These are phyloP conservation scores for Silurus aristotelis DNA, from an alignment of 2,797 vertebrate genomes.

Conservation along the genomic window DNA sequence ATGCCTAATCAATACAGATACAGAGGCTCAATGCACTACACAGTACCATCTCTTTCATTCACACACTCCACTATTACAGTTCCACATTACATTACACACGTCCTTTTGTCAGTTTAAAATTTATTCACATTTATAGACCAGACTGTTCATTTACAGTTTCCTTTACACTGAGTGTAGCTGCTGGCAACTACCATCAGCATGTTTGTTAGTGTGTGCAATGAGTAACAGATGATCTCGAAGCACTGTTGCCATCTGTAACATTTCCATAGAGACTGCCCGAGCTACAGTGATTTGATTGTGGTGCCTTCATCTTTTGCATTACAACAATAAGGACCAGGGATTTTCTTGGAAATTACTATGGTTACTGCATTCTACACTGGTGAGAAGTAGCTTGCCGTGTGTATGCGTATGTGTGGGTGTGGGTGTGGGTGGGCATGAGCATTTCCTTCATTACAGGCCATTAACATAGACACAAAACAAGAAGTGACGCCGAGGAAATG, in stretches of 20 bases:
- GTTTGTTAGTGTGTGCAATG: background rate
- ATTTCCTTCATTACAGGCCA: background rate
- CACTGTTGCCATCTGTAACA: background rate
- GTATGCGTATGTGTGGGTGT: background rate
- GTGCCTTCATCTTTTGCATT: background rate
- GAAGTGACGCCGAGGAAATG: background rate
- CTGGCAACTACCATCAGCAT: background rate
- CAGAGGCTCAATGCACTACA: conserved; percentile 37
- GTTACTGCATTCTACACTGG: conserved; percentile 3
- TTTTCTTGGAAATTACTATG: conserved; percentile 29
- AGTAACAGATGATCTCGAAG: background rate
- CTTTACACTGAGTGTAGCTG: background rate
- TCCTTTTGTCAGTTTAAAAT: background rate
- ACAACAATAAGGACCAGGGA: background rate
- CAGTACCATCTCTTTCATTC: background rate
- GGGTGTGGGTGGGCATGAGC: background rate
- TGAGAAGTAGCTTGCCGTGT: background rate
- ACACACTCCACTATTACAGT: background rate
- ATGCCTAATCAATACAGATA: conserved; percentile 57
- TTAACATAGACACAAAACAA: background rate
- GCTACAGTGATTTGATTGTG: conserved; percentile 6
- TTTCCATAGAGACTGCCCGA: conserved; percentile 5
- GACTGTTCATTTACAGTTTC: background rate
- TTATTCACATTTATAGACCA: background rate
- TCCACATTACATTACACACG: background rate